These are phyloP conservation scores for Agriotes lineatus DNA, from an alignment of 2,888 invertebrate genomes.

Conservation along the genomic window DNA sequence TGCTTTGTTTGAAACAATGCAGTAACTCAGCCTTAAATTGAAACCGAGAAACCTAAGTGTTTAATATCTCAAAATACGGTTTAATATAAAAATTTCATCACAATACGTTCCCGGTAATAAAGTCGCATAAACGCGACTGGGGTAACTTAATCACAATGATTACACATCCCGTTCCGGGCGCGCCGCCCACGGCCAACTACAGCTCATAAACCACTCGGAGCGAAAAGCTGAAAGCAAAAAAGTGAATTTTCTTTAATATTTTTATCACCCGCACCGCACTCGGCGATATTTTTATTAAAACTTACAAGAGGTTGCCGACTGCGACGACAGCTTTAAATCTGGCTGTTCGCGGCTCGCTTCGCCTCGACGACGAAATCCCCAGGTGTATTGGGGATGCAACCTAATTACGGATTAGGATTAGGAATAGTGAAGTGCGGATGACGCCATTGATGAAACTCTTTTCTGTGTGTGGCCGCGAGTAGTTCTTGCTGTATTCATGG, in stretches of 20 bases:
- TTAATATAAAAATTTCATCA: constrained; percentile 45
- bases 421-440: not conserved
- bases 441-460: not conserved
- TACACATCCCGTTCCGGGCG: constrained; percentile 41
- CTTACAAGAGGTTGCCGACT: constrained; percentile 31
- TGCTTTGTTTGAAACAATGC: not conserved
- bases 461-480: not conserved
- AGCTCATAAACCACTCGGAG: constrained; percentile 43
- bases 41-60: constrained; percentile 38
- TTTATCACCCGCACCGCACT: constrained; percentile 47
- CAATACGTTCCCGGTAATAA: constrained; percentile 43
- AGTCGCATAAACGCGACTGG: constrained; percentile 42
- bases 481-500: not conserved
- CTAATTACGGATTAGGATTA: not conserved
- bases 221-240: constrained; percentile 43
- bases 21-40: constrained; percentile 19
- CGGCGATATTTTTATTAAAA: constrained; percentile 49
- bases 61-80: constrained; percentile 43
- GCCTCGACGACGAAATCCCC: not conserved
- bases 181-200: constrained; percentile 32
- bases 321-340: constrained; percentile 33
- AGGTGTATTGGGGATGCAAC: constrained; percentile 1
- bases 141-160: constrained; percentile 45
- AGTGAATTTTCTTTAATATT: constrained; percentile 52
- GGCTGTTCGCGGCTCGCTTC: constrained; percentile 23